Conservation (phyloP, 2,113 vertebrate genomes). For the Onychorhynchus coronatus region DNA sequence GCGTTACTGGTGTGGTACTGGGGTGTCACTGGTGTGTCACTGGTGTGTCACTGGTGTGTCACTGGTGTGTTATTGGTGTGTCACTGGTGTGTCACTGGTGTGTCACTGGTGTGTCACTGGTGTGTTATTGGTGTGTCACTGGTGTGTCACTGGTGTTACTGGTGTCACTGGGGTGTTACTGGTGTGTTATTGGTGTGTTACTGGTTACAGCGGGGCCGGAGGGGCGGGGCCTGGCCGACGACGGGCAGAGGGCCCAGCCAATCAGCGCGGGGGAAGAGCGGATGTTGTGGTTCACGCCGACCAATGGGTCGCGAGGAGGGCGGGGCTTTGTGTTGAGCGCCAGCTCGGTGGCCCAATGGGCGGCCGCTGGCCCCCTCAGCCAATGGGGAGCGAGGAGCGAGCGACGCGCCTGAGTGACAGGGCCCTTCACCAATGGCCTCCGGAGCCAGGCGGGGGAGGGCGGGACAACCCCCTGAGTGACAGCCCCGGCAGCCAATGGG, state of each 20-base stretch:
- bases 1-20: no score
- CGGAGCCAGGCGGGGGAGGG: fast-evolving
- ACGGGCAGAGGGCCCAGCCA: fast-evolving
- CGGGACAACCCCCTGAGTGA: fast-evolving
- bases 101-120: no score
- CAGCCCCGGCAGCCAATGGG: not conserved
- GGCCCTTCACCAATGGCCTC: fast-evolving
- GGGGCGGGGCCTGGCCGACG: fast-evolving
- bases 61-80: no score
- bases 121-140: no score
- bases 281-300: fast-evolving
- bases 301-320: fast-evolving
- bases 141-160: no score
- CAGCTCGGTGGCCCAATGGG: fast-evolving
- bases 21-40: no score
- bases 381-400: not conserved
- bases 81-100: no score
- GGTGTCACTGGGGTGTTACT: no score
- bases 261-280: fast-evolving
- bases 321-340: fast-evolving
- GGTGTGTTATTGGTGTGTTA: no score
- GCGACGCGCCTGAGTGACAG: not conserved
- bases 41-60: no score
- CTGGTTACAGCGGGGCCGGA: fast-evolving
- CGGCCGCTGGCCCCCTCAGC: fast-evolving